Conservation (phyloP, 2,888 invertebrate genomes). For the Carabus problematicus region DNA sequence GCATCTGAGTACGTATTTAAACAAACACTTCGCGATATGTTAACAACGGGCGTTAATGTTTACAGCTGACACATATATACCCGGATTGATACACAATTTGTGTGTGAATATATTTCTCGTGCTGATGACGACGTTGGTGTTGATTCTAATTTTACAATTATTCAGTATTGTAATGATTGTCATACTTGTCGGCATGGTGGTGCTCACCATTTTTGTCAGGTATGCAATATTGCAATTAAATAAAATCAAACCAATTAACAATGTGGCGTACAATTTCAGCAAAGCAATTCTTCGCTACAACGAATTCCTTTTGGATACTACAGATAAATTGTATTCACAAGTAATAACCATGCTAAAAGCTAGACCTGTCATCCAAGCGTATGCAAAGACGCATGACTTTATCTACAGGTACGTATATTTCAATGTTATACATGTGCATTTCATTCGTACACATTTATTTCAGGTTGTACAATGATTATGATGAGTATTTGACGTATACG, state of each 20-base stretch:
- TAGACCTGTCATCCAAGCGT: conserved; percentile 51
- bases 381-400: conserved; percentile 50
- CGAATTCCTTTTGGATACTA: conserved; percentile 46
- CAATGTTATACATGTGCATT: neutral
- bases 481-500: conserved; percentile 49
- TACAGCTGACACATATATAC: conserved; percentile 38
- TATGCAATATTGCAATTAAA: too few relatives aligned
- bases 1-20: conserved; percentile 27
- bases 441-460: conserved; percentile 1
- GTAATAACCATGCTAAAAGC: conserved; percentile 49
- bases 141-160: conserved; percentile 27
- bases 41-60: too few relatives aligned
- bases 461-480: conserved; percentile 50
- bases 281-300: neutral
- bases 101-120: conserved; percentile 23
- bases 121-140: conserved; percentile 21
- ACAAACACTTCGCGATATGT: neutral
- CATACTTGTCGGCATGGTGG: conserved; percentile 17
- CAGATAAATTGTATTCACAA: conserved; percentile 49
- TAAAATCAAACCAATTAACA: too few relatives aligned
- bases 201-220: conserved; percentile 23
- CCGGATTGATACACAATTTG: conserved; percentile 28
- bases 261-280: neutral
- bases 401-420: conserved; percentile 46
- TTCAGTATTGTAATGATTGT: conserved; percentile 9